Conservation (phyloP, 2,888 invertebrate genomes). For the Vandiemenella viatica region DNA sequence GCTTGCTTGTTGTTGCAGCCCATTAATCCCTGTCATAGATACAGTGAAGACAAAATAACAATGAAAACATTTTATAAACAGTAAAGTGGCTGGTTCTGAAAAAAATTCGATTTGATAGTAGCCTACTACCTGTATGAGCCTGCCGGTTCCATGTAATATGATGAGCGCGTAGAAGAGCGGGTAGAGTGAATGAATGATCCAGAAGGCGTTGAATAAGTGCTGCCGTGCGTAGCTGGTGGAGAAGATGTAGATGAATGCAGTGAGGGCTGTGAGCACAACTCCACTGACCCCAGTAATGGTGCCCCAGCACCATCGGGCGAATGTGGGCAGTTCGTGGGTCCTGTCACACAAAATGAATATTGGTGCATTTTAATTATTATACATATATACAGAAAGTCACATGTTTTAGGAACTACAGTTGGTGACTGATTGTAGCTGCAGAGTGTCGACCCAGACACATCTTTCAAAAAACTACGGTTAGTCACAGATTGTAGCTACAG, state of each 20-base stretch:
- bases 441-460: no score
- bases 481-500: no score
- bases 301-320: conserved; percentile 43
- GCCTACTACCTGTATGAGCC: conserved; percentile 38
- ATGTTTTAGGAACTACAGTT: no score
- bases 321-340: conserved; percentile 41
- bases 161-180: conserved; percentile 38
- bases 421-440: no score
- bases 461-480: no score
- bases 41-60: no score
- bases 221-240: conserved; percentile 36
- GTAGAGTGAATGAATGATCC: conserved; percentile 41
- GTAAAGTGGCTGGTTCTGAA: no score
- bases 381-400: no score
- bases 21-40: no score
- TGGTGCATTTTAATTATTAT: background rate
- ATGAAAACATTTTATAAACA: no score
- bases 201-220: conserved; percentile 40
- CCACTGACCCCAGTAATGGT: conserved; percentile 47
- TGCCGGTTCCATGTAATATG: conserved; percentile 41
- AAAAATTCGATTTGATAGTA: no score
- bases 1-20: no score
- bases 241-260: conserved; percentile 40
- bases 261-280: conserved; percentile 34
- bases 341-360: conserved; percentile 24